Evolutionary conservation across 2,113 vertebrate genomes (phyloP).

Genomic region (Salvelinus namaycush): DNA sequence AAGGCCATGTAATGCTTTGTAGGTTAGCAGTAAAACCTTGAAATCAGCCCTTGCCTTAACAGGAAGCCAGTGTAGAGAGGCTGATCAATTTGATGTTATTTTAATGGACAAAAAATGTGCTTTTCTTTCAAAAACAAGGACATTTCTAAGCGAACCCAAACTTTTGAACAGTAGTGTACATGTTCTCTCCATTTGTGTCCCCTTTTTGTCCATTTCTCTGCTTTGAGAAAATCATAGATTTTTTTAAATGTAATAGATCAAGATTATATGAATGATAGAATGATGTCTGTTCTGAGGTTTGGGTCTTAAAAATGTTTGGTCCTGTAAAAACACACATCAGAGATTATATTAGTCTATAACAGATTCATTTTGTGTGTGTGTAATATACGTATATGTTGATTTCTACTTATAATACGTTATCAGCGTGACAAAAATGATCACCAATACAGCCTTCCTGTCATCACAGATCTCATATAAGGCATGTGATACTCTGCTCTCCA

Average conservation of each 20-base stretch:
- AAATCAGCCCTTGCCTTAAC: too few relatives aligned
- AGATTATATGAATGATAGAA: slow-evolving; percentile 38
- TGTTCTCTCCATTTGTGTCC: slow-evolving; percentile 23
- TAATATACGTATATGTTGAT: slow-evolving; percentile 30
- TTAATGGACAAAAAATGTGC: too few relatives aligned
- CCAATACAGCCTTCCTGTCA: neutral
- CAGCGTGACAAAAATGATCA: slow-evolving; percentile 25
- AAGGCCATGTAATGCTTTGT: too few relatives aligned
- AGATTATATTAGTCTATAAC: slow-evolving; percentile 61
- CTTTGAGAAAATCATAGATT: slow-evolving; percentile 28
- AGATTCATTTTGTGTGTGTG: slow-evolving; percentile 37
- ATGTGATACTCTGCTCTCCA: neutral
- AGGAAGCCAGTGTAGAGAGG: too few relatives aligned
- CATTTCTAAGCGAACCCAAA: too few relatives aligned
- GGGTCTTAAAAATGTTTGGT: neutral
- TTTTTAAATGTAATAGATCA: slow-evolving; percentile 18
- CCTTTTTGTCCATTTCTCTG: slow-evolving; percentile 29
- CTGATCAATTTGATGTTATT: too few relatives aligned
- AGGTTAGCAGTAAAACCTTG: too few relatives aligned
- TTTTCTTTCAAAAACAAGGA: too few relatives aligned
- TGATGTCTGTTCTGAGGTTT: neutral
- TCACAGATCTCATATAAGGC: too few relatives aligned
- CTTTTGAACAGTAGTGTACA: neutral
- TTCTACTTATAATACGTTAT: slow-evolving; percentile 26
- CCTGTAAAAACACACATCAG: neutral